phyloP scores from a whole-genome alignment of 2,888 invertebrate genomes.

The Herminia tarsipennalis region DNA sequence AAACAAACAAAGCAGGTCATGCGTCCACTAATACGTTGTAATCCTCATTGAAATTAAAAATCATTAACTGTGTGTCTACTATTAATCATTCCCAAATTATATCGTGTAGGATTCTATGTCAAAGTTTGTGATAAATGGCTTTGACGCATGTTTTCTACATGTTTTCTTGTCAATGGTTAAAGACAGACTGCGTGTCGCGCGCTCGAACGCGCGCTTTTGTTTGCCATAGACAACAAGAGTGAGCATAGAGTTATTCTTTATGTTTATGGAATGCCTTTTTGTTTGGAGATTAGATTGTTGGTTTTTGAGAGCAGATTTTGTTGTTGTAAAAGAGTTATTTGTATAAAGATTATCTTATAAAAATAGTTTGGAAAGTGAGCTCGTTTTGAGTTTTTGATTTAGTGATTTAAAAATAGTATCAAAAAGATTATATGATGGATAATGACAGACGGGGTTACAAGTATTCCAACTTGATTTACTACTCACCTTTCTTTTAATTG shows the following conservation, averaged over 20 bases:
- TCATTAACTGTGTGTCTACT: conserved; percentile 51
- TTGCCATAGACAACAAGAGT: conserved; percentile 57
- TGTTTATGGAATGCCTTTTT: conserved; percentile 54
- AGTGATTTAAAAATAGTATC: too few relatives aligned
- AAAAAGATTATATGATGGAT: too few relatives aligned
- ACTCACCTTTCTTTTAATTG: too few relatives aligned
- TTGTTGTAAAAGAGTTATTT: conserved; percentile 9
- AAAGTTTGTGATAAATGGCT: conserved; percentile 61
- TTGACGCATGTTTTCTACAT: conserved; percentile 51
- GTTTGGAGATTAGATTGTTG: conserved; percentile 37
- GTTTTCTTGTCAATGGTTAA: conserved; percentile 49
- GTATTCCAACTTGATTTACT: too few relatives aligned
- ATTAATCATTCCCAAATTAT: conserved; percentile 57
- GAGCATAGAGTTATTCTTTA: conserved; percentile 50
- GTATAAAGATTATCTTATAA: conserved; percentile 17
- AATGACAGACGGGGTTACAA: too few relatives aligned
- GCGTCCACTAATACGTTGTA: conserved; percentile 56
- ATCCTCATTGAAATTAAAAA: conserved; percentile 71
- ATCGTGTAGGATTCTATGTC: conserved; percentile 40
- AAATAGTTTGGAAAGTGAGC: conserved; percentile 11
- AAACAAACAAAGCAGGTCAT: conserved; percentile 50
- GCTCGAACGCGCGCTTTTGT: conserved; percentile 56
- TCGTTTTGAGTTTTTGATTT: not conserved
- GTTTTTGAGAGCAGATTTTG: conserved; percentile 19
- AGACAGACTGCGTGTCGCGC: conserved; percentile 68